Evolutionary conservation across 2,888 invertebrate genomes (phyloP), one percentile per base, ranked within the genome.

Genomic region (Mimachlamys varia): DNA sequence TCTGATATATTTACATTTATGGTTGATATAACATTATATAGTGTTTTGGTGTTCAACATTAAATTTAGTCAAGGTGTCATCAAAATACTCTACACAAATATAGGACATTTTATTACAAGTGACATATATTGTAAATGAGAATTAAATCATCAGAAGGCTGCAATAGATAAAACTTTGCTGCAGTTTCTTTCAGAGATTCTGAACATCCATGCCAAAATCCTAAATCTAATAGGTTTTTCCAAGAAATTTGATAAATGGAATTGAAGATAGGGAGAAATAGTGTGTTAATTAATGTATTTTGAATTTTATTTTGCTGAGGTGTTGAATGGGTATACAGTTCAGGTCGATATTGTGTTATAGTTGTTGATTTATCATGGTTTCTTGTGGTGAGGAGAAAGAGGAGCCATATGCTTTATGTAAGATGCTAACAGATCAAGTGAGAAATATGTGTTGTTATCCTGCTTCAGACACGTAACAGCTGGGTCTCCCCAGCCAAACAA

Each of bases 331-430:
- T 58, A 19, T 22, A 58, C 7, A n/a, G n/a, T 22, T 4, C 10
- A 76, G 7, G 22, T 12, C 27, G 22, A 12, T 76, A 33, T 27
- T 22, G 7, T 76, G 7, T 5, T 76, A 15, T 33, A 13, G 27
- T 76, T 27, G 76, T 76, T 76, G 76, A 76, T 33, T 27, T 76
- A 76, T 76, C 76, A 27, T 27, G 76, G 76, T 76, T 76, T 22
- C 33, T 76, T 76, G 33, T 76, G 76, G 76, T 76, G 27, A 33
- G 27, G 7, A 10, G 7, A 12, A 22, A 27, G 22, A 12, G 12
- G 22, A 76, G 76, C 33, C 76, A 33, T 76, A 76, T 76, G 76
- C 33, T 33, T 76, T 76, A 76, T 76, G 76, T 76, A 76, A 76
- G 76, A 76, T 76, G 27, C 15, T 76, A 76, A 3, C 33, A 76